These are phyloP conservation scores for Gnathonemus longibarbis DNA, from an alignment of 2,113 vertebrate genomes.

Conservation along the genomic window DNA sequence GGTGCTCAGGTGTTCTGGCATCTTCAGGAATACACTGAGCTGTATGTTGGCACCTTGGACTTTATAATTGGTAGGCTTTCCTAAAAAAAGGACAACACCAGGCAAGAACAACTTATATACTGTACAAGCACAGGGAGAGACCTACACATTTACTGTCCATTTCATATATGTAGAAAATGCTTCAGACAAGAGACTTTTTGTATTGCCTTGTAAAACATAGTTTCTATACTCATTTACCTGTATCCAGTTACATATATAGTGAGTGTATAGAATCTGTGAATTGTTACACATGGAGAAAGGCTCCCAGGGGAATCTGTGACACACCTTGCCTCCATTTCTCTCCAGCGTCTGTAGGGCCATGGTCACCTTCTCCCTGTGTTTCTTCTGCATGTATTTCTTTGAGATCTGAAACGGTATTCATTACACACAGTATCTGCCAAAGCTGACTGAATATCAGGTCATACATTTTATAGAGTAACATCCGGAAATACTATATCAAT, in stretches of 20 bases:
- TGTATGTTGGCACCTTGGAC: conserved; percentile 17
- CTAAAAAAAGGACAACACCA: conserved; percentile 1
- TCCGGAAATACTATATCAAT: not conserved
- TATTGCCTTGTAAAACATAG: not conserved
- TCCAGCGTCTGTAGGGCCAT: conserved; percentile 63
- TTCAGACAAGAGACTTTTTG: not conserved
- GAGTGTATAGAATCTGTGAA: not conserved
- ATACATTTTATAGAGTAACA: no score
- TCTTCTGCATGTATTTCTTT: conserved; percentile 66
- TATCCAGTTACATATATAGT: not conserved
- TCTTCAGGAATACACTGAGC: conserved; percentile 15
- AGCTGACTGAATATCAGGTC: not conserved
- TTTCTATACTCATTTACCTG: not conserved
- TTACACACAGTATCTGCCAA: not conserved
- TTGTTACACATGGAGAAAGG: not conserved
- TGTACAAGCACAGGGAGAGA: not conserved
- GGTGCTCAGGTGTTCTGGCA: not conserved
- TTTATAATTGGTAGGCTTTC: conserved; percentile 15
- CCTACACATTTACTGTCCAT: not conserved
- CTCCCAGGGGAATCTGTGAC: conserved; percentile 12
- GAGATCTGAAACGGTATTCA: conserved; percentile 51
- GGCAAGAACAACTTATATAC: not conserved
- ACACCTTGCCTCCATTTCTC: conserved; percentile 63
- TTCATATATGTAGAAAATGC: not conserved
- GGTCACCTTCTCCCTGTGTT: conserved; percentile 61